phyloP scores from a whole-genome alignment of 92 coral and sea anemone genomes.

The Phymanthus crucifer region DNA sequence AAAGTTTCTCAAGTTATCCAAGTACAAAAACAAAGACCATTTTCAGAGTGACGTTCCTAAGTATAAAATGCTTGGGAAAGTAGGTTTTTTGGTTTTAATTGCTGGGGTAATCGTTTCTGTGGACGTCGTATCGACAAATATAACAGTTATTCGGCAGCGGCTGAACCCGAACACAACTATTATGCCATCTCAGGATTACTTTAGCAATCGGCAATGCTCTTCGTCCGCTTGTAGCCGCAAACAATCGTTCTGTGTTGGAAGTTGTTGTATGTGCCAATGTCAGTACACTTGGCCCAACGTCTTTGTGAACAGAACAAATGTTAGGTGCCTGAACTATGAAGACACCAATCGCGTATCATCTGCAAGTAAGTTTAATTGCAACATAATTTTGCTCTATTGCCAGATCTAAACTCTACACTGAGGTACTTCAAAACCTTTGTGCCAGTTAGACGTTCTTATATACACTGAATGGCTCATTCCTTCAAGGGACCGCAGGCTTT shows the following conservation, averaged over 20 bases:
- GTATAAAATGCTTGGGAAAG: background rate
- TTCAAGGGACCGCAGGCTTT: no score
- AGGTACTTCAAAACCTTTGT: no score
- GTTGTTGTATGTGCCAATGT: conserved; percentile 18
- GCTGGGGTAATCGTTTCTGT: background rate
- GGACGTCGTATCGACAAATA: background rate
- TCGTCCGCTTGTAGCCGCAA: background rate
- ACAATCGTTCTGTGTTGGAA: background rate
- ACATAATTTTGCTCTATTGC: no score
- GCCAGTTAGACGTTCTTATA: no score
- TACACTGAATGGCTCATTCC: no score
- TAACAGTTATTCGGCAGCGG: background rate
- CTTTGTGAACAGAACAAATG: background rate
- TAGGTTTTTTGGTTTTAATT: background rate
- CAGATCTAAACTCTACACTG: background rate
- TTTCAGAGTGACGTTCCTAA: background rate
- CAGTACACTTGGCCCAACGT: background rate
- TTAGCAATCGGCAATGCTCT: conserved; percentile 10
- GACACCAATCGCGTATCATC: background rate
- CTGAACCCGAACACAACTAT: background rate
- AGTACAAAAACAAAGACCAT: background rate
- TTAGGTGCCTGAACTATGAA: background rate
- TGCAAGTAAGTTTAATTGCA: background rate
- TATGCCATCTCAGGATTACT: background rate
- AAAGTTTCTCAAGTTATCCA: no score